A percentile compares a stretch with the other conserved stretches of the same genome.
Evolutionary conservation across 2,797 vertebrate genomes (phyloP).

Genomic region (Hypotaenidia philippensis): DNA sequence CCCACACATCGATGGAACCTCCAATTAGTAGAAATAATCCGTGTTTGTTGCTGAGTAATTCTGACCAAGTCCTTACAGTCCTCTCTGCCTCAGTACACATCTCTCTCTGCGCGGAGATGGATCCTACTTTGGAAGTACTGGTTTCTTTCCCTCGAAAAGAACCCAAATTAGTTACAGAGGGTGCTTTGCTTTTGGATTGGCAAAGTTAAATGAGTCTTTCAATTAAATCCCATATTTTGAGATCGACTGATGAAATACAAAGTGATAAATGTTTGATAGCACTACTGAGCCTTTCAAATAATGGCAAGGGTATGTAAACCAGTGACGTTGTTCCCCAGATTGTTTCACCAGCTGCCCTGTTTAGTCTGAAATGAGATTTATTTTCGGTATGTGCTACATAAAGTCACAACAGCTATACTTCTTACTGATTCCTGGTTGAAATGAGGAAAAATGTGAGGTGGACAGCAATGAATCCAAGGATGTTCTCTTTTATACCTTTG

Average conservation of each 20-base stretch:
- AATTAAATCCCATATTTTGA: background rate
- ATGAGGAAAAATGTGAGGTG: background rate
- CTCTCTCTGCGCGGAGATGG: background rate
- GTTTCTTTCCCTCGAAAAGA: background rate
- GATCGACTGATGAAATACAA: background rate
- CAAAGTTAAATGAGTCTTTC: background rate
- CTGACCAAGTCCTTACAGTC: background rate
- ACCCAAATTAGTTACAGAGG: background rate
- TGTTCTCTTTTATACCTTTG: background rate
- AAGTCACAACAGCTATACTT: slow-evolving; percentile 15
- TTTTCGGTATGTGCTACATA: background rate
- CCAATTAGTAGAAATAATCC: background rate
- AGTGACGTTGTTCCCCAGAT: background rate
- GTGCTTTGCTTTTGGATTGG: background rate
- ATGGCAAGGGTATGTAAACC: background rate
- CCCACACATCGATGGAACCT: background rate
- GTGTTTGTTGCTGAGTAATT: background rate
- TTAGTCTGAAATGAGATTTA: background rate
- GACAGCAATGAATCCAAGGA: background rate
- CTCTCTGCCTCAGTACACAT: background rate
- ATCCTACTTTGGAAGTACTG: background rate
- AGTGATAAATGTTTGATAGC: background rate
- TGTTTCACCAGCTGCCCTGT: background rate
- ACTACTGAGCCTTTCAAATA: background rate
- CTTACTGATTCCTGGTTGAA: slow-evolving; percentile 12